Evolutionary conservation across 2,888 invertebrate species (phyloP).

Genomic region (Dolichomitus sp.): DNA sequence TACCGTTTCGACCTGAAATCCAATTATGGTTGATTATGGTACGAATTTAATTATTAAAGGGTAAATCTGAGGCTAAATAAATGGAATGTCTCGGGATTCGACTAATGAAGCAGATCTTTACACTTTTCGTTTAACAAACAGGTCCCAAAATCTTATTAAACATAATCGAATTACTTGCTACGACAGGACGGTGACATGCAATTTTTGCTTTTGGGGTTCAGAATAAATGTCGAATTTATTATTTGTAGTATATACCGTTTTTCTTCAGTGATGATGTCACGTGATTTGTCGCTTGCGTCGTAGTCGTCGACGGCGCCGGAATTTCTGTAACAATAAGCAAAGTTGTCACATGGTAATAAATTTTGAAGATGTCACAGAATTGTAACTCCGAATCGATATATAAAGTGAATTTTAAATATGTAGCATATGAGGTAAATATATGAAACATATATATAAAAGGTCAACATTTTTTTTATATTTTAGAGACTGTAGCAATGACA

Average conservation of each 20-base stretch:
- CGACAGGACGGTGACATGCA: not conserved
- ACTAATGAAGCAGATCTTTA: not conserved
- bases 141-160: not conserved
- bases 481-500: no score
- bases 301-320: slow-evolving; percentile 94
- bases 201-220: not conserved
- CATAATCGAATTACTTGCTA: not conserved
- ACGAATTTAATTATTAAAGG: not conserved
- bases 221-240: not conserved
- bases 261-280: slow-evolving; percentile 89
- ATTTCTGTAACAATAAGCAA: slow-evolving; percentile 89
- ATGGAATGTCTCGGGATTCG: not conserved
- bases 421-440: no score
- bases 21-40: slow-evolving; percentile 4
- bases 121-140: not conserved
- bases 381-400: no score
- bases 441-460: no score
- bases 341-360: not conserved
- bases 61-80: not conserved
- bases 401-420: no score
- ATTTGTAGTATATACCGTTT: slow-evolving; percentile 87
- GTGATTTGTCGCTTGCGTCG: slow-evolving; percentile 88
- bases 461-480: no score
- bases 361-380: no score
- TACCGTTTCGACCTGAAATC: slow-evolving; percentile 88